phyloP scores from a whole-genome alignment of 1,140 invertebrate species.

The Colletes latitarsis region DNA sequence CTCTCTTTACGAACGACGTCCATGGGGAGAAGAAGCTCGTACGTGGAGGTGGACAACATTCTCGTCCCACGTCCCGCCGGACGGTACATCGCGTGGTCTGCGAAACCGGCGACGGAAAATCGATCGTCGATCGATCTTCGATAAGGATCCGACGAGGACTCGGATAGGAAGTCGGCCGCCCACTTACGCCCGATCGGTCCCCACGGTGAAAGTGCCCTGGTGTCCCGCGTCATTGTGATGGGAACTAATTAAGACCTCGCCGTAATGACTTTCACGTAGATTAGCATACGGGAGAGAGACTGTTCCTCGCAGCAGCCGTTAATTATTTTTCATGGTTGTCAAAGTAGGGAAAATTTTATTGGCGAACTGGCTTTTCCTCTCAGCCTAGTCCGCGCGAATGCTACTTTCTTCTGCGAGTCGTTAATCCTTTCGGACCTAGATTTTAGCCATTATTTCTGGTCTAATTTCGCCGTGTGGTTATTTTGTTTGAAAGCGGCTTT shows the following conservation, averaged over 20 bases:
- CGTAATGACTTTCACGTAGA: constrained; percentile 37
- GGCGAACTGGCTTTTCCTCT: too few species aligned
- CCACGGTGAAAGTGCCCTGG: constrained; percentile 47
- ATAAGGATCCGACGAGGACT: constrained; percentile 14
- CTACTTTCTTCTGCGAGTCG: too few species aligned
- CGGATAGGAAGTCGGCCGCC: constrained; percentile 5
- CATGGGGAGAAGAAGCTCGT: constrained; percentile 37
- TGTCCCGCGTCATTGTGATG: constrained; percentile 5
- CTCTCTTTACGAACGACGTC: constrained; percentile 25
- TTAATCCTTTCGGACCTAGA: too few species aligned
- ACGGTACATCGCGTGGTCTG: constrained; percentile 45
- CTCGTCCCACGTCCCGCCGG: constrained; percentile 42
- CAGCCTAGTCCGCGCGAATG: too few species aligned
- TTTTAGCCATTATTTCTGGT: too few species aligned
- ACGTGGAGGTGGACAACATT: constrained; percentile 47
- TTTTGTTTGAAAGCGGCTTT: too few species aligned
- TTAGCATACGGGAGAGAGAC: constrained; percentile 23
- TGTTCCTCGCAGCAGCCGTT: constrained; percentile 34
- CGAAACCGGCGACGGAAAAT: constrained; percentile 36
- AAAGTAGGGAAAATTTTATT: too few species aligned
- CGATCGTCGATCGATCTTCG: constrained; percentile 34
- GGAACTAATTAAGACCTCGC: constrained; percentile 47
- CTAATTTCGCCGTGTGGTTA: too few species aligned
- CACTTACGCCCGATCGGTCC: neutral
- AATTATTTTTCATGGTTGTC: constrained; percentile 34